Evolutionary conservation across 1,140 invertebrate species (phyloP), one percentile per base, ranked within the genome.

Genomic region (Dinoponera quadriceps): DNA sequence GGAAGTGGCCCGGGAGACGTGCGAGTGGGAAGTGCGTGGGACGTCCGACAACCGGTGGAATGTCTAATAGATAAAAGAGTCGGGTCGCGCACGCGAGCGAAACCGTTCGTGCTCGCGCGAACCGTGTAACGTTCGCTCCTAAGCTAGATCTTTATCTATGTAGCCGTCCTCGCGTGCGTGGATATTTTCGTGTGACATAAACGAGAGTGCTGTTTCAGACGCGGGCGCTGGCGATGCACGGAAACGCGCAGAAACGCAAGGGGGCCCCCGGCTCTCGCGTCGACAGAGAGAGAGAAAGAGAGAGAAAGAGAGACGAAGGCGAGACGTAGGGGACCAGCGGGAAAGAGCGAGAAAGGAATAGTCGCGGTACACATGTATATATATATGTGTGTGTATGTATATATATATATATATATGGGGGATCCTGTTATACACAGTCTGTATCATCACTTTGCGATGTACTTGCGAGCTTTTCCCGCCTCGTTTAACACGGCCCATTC

Each of bases 401-500:
- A 72, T 38, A 44, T 38, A 59, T 18, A 57, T 72, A 73, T 73
- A 73, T 59, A 65, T 51, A 38, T 18, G 16, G 4, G 69, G 44
- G 54, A 85, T 84, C 84, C 88, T 86, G 88, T 89, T 89, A 89
- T 88, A 88, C 88, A 86, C 88, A 88, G 85, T 86, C 88, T 86
- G 87, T 89, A 89, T 89, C 87, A 89, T 89, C 88, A 89, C 88
- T 89, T 89, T 89, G 87, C 88, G 88, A 89, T 89, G 88, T 89
- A 89, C 88, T 89, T 89, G 88, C 85, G 88, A 90, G 89, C 89
- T 89, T 90, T 90, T 89, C 88, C 85, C 89, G 89, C 88, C 89
- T 90, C 89, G 89, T 90, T 90, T 90, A 89, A 89, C 88, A 87
- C 88, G 82, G 83, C 87, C 85, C 88, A 89, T 89, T 89, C 88